These are phyloP conservation scores for Pomacea maculata DNA, from an alignment of 1,140 invertebrate species.

Conservation along the genomic window DNA sequence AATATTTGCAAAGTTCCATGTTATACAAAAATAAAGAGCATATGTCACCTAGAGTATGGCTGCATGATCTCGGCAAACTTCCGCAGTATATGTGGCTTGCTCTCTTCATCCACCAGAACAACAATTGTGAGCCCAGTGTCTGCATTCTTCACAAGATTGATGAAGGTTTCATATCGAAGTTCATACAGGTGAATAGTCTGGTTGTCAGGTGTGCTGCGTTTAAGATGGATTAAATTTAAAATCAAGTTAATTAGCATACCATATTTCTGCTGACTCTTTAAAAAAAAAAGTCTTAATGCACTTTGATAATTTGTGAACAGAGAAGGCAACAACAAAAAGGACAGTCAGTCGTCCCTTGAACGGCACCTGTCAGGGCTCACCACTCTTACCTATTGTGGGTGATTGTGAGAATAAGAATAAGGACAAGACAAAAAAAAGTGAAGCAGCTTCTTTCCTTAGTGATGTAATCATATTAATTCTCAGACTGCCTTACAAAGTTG, in stretches of 20 bases:
- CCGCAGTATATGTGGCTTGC: conserved; percentile 84
- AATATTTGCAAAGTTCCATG: no score
- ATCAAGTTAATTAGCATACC: not conserved
- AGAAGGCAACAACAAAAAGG: not conserved
- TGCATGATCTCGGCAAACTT: conserved; percentile 93
- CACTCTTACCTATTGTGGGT: no score
- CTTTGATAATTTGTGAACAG: not conserved
- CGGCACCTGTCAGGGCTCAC: no score
- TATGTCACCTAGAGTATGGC: conserved; percentile 87
- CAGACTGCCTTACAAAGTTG: no score
- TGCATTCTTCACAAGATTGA: conserved; percentile 88
- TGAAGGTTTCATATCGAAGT: conserved; percentile 92
- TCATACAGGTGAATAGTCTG: conserved; percentile 79
- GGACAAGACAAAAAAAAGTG: no score
- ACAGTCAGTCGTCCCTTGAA: no score
- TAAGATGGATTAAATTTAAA: not conserved
- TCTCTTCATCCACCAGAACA: conserved; percentile 87
- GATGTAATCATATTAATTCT: no score
- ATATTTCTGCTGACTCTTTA: not conserved
- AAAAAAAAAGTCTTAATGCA: not conserved
- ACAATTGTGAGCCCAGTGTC: conserved; percentile 95
- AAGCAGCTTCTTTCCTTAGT: no score
- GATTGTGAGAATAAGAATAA: no score
- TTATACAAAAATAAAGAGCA: no score
- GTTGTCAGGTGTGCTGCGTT: conserved; percentile 46